These are phyloP conservation scores for Megalopta genalis DNA, from an alignment of 1,140 invertebrate genomes.

Conservation along the genomic window DNA sequence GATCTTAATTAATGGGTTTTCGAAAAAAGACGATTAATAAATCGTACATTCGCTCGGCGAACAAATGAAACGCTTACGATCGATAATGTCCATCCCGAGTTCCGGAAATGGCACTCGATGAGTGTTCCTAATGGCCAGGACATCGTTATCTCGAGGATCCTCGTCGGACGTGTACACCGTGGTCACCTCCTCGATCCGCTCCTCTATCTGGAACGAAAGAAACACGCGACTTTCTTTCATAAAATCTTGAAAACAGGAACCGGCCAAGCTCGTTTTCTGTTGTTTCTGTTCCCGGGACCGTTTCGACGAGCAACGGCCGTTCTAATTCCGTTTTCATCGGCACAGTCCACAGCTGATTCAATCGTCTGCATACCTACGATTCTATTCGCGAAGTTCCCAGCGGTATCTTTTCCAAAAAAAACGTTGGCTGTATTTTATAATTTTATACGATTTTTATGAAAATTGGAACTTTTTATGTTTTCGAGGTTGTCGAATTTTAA, in stretches of 20 bases:
- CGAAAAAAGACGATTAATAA: no score
- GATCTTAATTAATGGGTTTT: no score
- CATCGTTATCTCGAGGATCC: constrained; percentile 64
- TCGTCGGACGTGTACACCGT: constrained; percentile 74
- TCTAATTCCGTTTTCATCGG: constrained; percentile 12
- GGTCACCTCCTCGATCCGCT: constrained; percentile 80
- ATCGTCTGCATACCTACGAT: neutral
- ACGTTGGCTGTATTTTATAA: no score
- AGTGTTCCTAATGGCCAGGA: constrained; percentile 65
- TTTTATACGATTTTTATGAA: no score
- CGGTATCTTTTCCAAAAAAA: no score
- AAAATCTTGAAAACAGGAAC: neutral
- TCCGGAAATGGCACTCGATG: constrained; percentile 86
- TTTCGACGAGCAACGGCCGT: neutral
- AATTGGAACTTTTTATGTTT: no score
- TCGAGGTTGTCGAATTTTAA: no score
- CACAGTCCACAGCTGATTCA: neutral
- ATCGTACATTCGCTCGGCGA: neutral
- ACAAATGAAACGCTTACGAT: constrained; percentile 74
- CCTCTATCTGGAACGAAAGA: constrained; percentile 78
- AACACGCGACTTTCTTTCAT: neutral
- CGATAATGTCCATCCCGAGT: constrained; percentile 85
- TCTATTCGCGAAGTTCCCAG: neutral
- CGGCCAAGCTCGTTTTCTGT: neutral
- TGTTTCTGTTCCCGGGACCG: neutral